Evolutionary conservation across 2,888 invertebrate species (phyloP), one percentile per base, ranked within the genome.

Genomic region (Dascillus cervinus): DNA sequence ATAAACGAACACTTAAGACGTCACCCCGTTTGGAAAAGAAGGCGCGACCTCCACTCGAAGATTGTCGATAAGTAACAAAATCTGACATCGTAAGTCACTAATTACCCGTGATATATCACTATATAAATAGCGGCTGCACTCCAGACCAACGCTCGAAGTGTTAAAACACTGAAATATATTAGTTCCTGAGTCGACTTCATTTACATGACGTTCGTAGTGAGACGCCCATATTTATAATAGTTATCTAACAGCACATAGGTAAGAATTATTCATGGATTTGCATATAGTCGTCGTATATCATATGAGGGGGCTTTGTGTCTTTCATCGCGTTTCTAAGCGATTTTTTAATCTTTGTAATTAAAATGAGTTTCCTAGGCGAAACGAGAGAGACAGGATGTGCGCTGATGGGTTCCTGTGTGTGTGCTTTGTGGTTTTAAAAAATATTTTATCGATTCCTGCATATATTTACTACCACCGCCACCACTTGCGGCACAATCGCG

Each of bases 101-200:
- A 63, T 63, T 63, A 62, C 58, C 56, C 52, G 52, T 55, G 56
- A 62, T 63, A 62, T 62, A 62, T 63, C 60, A 60, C 58, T 53
- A 54, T 56, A 57, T 61, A 61, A 62, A 61, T 56, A 58, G 55
- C 59, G 57, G 55, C 58, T 57, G 52, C 52, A 44, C 56, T 50
- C n/a, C 56, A 53, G 54, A 46, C 53, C 53, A 51, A 55, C 57
- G 54, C 56, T 56, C 52, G 46, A 56, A 60, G 62, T 62, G 62
- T 61, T 62, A 61, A 61, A 60, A 59, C 57, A 57, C 56, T 57
- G 56, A 60, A 60, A 62, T 62, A 62, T 62, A 62, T 61, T 60
- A 61, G 60, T 60, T 60, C 59, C 47, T 44, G 43, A 39, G 42
- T 34, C 37, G 35, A 37, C 40, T 43, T 43, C 37, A 43, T 43